Evolutionary conservation across 2,888 invertebrate species (phyloP), one percentile per base, ranked within the genome.

Genomic region (Ennomos fuscantarius): DNA sequence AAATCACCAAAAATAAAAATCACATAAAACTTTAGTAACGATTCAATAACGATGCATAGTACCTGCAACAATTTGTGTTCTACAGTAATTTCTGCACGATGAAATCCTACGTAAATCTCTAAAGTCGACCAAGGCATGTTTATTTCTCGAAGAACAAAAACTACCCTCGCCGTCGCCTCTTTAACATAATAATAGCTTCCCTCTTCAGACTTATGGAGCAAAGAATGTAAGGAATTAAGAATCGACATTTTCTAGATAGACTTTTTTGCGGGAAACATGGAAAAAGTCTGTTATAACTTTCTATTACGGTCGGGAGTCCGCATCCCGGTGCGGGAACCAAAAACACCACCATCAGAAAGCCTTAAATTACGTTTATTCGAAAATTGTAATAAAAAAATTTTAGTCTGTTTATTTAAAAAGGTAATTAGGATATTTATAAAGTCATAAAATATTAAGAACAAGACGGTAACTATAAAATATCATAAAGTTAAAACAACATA

Each of bases 161-260:
- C 74, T 82, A 82, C 83, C 82, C 57, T 74, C 71, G 72, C 72
- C 48, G 69, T 74, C 72, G 76, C 78, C 84, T 87, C 73, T 83
- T 87, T 87, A 86, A 82, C 87, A 87, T 88, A 87, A 86, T 87
- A 88, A 86, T 87, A 85, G 85, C 84, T 85, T 85, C 81, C 72
- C 79, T 78, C 76, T 77, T 63, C 66, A 70, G 73, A 70, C 77
- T 85, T 86, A 86, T 83, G 45, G 40, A n/a, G 31, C 11, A 44
- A 42, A 33, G 43, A 43, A 43, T 15, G 42, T 11, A 13, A 37
- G 15, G 55, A 43, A 44, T 40, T 44, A 37, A 39, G 32, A 52
- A 48, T 48, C 10, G 33, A 40, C 24, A 46, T 15, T 15, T 34
- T 9, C 12, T 12, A 24, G 36, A 46, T 2, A 11, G 13, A 9